Conservation (phyloP, 2,113 vertebrate genomes). For the Leiothrix lutea region DNA sequence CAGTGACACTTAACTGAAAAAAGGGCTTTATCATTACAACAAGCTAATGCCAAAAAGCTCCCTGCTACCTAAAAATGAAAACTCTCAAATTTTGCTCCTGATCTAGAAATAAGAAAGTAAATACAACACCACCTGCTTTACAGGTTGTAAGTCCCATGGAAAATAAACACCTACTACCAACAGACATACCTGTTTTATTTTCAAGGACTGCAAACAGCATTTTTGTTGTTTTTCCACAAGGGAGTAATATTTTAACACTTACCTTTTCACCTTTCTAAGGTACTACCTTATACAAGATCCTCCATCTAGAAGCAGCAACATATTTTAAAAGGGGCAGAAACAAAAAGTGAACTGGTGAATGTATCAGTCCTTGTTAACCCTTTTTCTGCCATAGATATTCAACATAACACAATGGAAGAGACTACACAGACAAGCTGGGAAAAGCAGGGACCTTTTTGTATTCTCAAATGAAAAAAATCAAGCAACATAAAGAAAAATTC, state of each 20-base stretch:
- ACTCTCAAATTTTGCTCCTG: neutral
- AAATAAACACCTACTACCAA: neutral
- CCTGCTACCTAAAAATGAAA: neutral
- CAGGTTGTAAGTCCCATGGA: neutral
- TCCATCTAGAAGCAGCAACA: neutral
- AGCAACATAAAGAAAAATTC: neutral
- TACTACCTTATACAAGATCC: neutral
- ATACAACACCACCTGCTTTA: neutral
- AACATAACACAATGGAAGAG: neutral
- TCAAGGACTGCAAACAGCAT: neutral
- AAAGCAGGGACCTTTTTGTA: neutral
- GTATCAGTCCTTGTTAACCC: neutral
- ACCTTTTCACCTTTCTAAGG: neutral
- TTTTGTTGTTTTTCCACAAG: neutral
- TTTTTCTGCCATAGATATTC: neutral
- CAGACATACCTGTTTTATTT: neutral
- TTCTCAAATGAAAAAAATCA: neutral
- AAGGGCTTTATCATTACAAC: neutral
- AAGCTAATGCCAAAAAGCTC: neutral
- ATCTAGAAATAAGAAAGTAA: neutral
- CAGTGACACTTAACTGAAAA: neutral
- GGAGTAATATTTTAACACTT: neutral
- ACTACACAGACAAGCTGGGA: neutral
- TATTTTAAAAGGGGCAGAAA: neutral
- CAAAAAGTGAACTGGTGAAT: neutral